Conservation (phyloP, 2,113 vertebrate genomes). For the Amblyornis subalaris region DNA sequence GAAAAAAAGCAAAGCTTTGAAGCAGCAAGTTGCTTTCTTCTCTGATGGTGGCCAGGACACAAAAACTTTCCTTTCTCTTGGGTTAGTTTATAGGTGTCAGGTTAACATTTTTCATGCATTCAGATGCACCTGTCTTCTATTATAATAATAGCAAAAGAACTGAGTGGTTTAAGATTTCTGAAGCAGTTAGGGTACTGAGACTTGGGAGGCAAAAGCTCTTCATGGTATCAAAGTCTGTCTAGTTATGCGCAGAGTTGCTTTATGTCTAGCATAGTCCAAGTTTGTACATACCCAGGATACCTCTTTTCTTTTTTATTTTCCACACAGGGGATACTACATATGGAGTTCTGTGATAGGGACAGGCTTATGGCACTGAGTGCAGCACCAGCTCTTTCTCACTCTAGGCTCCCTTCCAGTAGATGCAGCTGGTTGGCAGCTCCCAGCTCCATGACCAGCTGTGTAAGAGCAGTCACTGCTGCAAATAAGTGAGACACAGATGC, state of each 20-base stretch:
- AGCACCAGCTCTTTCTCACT: background rate
- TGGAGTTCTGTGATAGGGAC: background rate
- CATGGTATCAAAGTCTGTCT: background rate
- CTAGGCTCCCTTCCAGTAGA: background rate
- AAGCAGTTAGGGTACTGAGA: background rate
- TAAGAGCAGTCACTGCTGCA: background rate
- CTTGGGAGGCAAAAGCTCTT: background rate
- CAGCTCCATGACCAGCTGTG: background rate
- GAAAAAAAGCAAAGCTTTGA: background rate
- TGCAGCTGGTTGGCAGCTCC: conserved; percentile 9
- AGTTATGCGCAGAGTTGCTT: background rate
- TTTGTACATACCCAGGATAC: background rate
- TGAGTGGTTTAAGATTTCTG: background rate
- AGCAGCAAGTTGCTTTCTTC: background rate
- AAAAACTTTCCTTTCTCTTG: background rate
- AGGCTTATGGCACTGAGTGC: background rate
- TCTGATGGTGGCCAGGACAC: background rate
- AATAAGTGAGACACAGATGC: background rate
- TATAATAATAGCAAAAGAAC: background rate
- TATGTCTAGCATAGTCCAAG: background rate
- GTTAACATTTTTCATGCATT: background rate
- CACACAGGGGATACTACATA: fast-evolving
- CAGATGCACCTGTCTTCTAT: background rate
- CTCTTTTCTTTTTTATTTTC: background rate
- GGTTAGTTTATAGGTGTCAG: background rate